Conservation (phyloP, 2,888 invertebrate genomes). For the Platycheirus albimanus region DNA sequence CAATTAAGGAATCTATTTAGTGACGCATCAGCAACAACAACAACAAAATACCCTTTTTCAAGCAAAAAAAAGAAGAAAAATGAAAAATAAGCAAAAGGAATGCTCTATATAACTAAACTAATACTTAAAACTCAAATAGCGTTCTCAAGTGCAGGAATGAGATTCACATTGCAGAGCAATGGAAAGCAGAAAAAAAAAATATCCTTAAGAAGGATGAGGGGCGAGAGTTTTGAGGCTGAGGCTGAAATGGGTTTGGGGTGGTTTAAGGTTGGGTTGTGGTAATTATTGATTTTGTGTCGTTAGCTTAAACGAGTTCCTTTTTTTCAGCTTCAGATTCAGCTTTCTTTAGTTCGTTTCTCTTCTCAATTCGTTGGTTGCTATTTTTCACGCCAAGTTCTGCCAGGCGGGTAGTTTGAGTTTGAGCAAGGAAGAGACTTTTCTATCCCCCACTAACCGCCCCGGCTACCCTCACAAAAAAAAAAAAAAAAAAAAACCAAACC, state of each 20-base stretch:
- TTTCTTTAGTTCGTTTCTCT: conserved; percentile 63
- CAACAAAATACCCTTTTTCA: conserved; percentile 44
- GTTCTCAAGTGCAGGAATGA: conserved; percentile 69
- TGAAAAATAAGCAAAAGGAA: conserved; percentile 34
- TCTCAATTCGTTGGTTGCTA: conserved; percentile 68
- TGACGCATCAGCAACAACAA: conserved; percentile 56
- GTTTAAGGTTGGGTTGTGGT: conserved; percentile 75
- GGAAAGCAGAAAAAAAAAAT: conserved; percentile 24
- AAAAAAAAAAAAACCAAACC: too few relatives aligned
- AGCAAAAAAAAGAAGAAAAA: conserved; percentile 10
- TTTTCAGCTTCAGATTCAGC: conserved; percentile 42
- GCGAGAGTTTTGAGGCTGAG: background rate
- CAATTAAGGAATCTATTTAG: conserved; percentile 73
- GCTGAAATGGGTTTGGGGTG: conserved; percentile 29
- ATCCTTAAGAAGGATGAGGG: conserved; percentile 22
- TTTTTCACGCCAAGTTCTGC: conserved; percentile 71
- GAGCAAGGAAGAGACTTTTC: conserved; percentile 34
- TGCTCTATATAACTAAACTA: conserved; percentile 70
- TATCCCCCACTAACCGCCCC: background rate
- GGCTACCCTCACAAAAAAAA: too few relatives aligned
- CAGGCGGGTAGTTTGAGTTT: conserved; percentile 26
- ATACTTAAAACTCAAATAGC: conserved; percentile 74
- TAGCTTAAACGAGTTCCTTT: conserved; percentile 73
- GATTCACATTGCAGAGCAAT: conserved; percentile 66
- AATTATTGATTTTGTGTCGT: conserved; percentile 78